Percentiles rank a stretch among this genome's conserved stretches.
Conservation (phyloP, 2,888 invertebrate species). For the Tetropium fuscum region DNA sequence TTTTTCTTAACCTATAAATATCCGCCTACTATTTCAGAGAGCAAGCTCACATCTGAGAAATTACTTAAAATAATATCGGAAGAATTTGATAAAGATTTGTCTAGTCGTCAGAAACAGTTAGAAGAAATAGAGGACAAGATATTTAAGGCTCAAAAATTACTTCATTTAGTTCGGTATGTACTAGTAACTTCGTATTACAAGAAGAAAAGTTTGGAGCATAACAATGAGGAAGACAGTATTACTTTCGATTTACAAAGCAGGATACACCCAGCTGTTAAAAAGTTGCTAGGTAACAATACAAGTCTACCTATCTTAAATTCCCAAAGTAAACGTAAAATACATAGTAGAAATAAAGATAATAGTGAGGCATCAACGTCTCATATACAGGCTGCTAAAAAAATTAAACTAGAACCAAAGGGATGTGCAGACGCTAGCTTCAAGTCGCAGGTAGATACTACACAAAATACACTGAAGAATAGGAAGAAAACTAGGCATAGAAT, state of each 20-base stretch:
- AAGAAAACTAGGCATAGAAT: constrained; percentile 61
- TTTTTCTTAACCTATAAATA: not conserved
- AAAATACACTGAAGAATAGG: constrained; percentile 44
- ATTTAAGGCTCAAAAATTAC: constrained; percentile 69
- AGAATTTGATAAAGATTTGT: constrained; percentile 80
- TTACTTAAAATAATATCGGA: constrained; percentile 75
- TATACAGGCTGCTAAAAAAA: constrained; percentile 34
- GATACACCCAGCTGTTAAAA: constrained; percentile 83
- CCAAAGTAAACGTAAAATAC: constrained; percentile 37
- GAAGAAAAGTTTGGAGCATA: constrained; percentile 67
- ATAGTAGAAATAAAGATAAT: constrained; percentile 29
- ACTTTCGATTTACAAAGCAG: constrained; percentile 61
- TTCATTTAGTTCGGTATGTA: constrained; percentile 72
- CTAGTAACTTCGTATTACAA: constrained; percentile 73
- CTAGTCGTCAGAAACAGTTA: constrained; percentile 77
- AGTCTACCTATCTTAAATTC: constrained; percentile 29
- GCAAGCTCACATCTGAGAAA: constrained; percentile 69
- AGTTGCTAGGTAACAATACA: constrained; percentile 73
- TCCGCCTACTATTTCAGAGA: constrained; percentile 16
- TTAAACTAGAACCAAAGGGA: constrained; percentile 36
- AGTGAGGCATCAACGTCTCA: constrained; percentile 31
- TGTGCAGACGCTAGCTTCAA: constrained; percentile 6
- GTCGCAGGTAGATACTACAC: constrained; percentile 22
- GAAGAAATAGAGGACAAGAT: constrained; percentile 76
- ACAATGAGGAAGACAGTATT: constrained; percentile 56